Percentiles rank a stretch among this genome's conserved stretches.
phyloP scores from a whole-genome alignment of 2,113 vertebrate species.

The Tachuris rubrigastra region DNA sequence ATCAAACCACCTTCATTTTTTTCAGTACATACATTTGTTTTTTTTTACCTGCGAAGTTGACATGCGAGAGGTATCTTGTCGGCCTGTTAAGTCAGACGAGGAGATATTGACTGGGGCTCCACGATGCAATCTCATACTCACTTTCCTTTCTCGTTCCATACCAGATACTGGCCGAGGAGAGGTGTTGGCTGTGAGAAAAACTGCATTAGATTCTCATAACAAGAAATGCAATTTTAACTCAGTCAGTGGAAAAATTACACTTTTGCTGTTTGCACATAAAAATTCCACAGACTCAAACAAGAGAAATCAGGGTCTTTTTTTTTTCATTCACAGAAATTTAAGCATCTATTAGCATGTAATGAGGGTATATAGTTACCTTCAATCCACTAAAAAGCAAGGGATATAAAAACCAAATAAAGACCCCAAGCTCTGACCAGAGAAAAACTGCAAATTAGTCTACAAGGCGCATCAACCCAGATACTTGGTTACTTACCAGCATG shows the following conservation, averaged over 20 bases:
- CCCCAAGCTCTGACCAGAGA: background rate
- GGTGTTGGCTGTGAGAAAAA: slow-evolving; percentile 80
- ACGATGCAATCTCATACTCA: slow-evolving; percentile 94
- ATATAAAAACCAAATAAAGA: background rate
- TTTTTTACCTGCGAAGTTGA: slow-evolving; percentile 92
- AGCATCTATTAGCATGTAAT: background rate
- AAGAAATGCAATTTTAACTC: background rate
- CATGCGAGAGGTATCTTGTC: slow-evolving; percentile 95
- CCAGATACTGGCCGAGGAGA: slow-evolving; percentile 89
- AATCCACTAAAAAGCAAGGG: background rate
- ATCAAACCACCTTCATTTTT: background rate
- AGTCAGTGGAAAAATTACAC: background rate
- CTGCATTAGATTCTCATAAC: background rate
- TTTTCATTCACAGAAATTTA: background rate
- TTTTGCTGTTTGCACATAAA: background rate
- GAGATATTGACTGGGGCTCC: slow-evolving; percentile 92
- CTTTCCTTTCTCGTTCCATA: slow-evolving; percentile 92
- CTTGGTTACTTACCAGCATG: slow-evolving; percentile 82
- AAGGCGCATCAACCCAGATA: background rate
- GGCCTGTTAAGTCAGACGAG: slow-evolving; percentile 90
- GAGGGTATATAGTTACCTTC: rapidly evolving
- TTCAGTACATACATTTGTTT: background rate
- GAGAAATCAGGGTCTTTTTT: background rate
- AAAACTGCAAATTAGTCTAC: background rate
- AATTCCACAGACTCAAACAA: background rate